Evolutionary conservation across 2,113 vertebrate genomes (phyloP).

Genomic region (Rissa tridactyla): DNA sequence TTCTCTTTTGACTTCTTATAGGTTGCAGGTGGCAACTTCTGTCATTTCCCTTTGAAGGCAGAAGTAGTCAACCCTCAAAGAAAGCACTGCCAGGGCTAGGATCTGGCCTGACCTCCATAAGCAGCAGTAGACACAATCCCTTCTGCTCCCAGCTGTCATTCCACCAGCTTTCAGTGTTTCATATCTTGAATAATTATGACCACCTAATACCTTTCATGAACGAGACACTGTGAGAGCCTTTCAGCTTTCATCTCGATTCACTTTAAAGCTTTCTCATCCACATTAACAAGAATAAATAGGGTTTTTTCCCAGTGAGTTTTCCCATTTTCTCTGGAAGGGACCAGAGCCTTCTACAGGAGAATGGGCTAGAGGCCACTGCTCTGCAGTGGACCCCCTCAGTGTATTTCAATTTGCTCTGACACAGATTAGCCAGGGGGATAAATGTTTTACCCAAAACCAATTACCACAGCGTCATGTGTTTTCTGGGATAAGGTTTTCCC

Average conservation of each 20-base stretch:
- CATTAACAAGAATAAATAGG: background rate
- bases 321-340: background rate
- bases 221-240: background rate
- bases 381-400: background rate
- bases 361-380: background rate
- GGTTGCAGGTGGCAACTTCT: background rate
- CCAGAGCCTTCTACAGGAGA: background rate
- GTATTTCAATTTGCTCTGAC: background rate
- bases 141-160: background rate
- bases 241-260: background rate
- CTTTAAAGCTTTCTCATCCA: background rate
- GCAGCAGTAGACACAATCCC: background rate
- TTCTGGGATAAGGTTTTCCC: background rate
- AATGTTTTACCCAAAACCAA: background rate
- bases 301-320: background rate
- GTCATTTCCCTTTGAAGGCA: background rate
- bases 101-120: background rate
- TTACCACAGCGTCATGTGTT: background rate
- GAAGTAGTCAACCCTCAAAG: background rate
- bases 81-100: background rate
- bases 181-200: background rate
- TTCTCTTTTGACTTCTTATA: background rate
- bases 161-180: background rate
- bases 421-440: background rate
- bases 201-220: background rate